Conservation (phyloP, 2,797 vertebrate species). For the Gouania willdenowi region DNA sequence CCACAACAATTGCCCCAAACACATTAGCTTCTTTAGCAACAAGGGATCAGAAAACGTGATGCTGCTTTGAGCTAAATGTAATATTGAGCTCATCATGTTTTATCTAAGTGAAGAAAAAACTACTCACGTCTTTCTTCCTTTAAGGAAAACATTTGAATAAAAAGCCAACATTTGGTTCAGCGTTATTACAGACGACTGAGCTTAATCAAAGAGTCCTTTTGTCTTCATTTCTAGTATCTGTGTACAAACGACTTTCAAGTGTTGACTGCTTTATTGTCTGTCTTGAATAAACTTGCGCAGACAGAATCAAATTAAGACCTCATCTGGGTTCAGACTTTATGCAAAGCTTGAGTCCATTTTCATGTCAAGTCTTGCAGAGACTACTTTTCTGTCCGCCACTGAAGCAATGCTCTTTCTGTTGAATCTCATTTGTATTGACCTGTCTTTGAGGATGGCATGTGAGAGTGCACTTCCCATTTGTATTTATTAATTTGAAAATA, state of each 20-base stretch:
- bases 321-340: constrained; percentile 3
- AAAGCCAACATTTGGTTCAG: neutral
- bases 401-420: constrained; percentile 8
- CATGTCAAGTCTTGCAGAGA: constrained; percentile 10
- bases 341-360: neutral
- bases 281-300: constrained; percentile 2
- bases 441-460: constrained; percentile 17
- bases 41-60: too few relatives aligned
- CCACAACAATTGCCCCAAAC: too few relatives aligned
- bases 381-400: constrained; percentile 9
- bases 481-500: constrained; percentile 44
- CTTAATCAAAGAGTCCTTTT: too few relatives aligned
- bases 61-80: too few relatives aligned
- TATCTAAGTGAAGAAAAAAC: neutral
- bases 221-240: too few relatives aligned
- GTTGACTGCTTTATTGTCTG: neutral
- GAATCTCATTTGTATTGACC: constrained; percentile 45
- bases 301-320: constrained; percentile 1
- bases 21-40: too few relatives aligned
- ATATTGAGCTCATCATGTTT: too few relatives aligned
- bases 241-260: constrained; percentile 1
- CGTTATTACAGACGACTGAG: too few relatives aligned
- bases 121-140: neutral
- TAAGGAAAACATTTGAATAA: neutral
- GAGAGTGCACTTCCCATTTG: constrained; percentile 25